Evolutionary conservation across 2,113 vertebrate species (phyloP).

Genomic region (Lota lota): DNA sequence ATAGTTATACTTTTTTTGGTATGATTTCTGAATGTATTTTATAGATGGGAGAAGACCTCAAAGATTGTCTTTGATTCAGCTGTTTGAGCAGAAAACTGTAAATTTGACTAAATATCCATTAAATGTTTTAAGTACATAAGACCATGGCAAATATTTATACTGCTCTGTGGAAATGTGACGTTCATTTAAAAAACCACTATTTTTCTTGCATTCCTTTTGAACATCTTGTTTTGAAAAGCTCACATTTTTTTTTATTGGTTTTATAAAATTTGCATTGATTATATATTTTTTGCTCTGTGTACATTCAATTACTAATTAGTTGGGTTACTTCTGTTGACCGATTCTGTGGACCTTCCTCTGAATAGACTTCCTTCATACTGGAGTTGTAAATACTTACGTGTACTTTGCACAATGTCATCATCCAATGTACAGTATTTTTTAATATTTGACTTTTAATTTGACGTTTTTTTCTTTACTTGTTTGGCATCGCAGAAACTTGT

Average conservation of each 20-base stretch:
- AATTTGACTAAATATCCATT: conserved; percentile 6
- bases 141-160: neutral
- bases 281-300: conserved; percentile 21
- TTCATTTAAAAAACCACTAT: neutral
- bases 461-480: neutral
- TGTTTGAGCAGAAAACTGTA: neutral
- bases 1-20: neutral
- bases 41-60: conserved; percentile 13
- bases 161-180: neutral
- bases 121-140: conserved; percentile 18
- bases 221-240: conserved; percentile 15
- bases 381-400: conserved; percentile 46
- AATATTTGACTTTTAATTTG: conserved; percentile 5
- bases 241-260: conserved; percentile 11
- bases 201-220: conserved; percentile 13
- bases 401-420: conserved; percentile 58
- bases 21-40: conserved; percentile 21
- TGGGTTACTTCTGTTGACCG: neutral
- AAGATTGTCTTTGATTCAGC: neutral
- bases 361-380: conserved; percentile 31
- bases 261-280: conserved; percentile 5
- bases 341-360: neutral
- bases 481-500: neutral
- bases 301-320: conserved; percentile 13
- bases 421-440: conserved; percentile 61